Evolutionary conservation across 2,113 vertebrate genomes (phyloP).

Genomic region (Solea solea): DNA sequence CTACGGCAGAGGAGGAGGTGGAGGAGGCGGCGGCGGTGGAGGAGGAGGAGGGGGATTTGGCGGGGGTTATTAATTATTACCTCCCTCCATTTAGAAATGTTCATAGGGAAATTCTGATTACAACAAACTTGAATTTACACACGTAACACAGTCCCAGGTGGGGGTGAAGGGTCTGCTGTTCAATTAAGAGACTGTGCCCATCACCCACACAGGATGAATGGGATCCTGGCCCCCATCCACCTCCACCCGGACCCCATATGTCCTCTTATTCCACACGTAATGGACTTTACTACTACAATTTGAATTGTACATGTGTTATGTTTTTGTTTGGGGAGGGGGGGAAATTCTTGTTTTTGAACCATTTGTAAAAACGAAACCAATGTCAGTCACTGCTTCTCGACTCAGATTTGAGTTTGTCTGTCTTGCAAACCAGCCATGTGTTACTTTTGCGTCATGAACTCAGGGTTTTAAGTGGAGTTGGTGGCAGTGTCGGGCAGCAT

Average conservation of each 20-base stretch:
- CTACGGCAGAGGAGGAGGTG: constrained; percentile 73
- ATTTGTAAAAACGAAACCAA: constrained; percentile 57
- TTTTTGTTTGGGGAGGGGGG: constrained; percentile 3
- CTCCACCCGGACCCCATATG: constrained; percentile 52
- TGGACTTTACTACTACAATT: constrained; percentile 69
- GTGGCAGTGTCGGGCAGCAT: constrained; percentile 60
- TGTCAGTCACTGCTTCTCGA: constrained; percentile 66
- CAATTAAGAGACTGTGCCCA: constrained; percentile 44
- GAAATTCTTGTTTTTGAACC: constrained; percentile 35
- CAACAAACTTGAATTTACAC: constrained; percentile 67
- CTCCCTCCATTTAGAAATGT: constrained; percentile 27
- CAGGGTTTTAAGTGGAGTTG: constrained; percentile 74
- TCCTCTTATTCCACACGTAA: constrained; percentile 62
- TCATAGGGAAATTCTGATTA: constrained; percentile 50
- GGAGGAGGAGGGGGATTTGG: constrained; percentile 73
- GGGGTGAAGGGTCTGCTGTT: constrained; percentile 44
- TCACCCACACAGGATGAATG: constrained; percentile 66
- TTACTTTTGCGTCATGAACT: constrained; percentile 75
- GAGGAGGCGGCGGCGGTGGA: constrained; percentile 70
- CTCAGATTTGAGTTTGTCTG: constrained; percentile 55
- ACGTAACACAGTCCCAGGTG: constrained; percentile 34
- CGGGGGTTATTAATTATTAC: constrained; percentile 66
- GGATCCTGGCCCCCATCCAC: constrained; percentile 26
- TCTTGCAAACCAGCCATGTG: constrained; percentile 62
- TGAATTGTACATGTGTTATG: constrained; percentile 64